Base-by-base conservation (phyloP, 2,113 vertebrate species). In the Microtus oregoni region DNA sequence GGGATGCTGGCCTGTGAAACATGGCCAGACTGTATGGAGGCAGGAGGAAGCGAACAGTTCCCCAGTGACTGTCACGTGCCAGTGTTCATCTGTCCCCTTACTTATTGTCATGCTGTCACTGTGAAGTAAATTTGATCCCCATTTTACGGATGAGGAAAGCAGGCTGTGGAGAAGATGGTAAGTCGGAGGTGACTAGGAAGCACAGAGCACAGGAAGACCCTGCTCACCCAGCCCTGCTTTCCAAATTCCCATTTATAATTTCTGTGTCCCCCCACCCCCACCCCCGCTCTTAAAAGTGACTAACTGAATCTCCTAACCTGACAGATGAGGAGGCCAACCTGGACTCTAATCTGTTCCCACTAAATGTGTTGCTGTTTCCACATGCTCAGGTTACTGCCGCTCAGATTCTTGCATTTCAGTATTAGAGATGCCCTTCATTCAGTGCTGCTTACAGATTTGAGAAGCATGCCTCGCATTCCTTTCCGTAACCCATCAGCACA, bases 381-480 rank as follows among this genome's bases (percentile, higher is more conserved):
- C 75, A 86, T 95, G 93, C 82, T 86, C 63, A 1, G 11, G 76
- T 93, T 86, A 30, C 93, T 30, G 61, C 3, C 15, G 70, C 50
- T 86, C 85, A 12, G 91, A 65, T 61, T 86, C 89, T 86, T 35
- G 47, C 55, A 52, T 96, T 89, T 92, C 89, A 88, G 41, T 81
- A 75, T 95, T 90, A 91, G 97, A 35, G n/a, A 92, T 2, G 79
- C 92, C 72, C 89, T 75, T 95, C 92, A 67, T 75, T 92, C 94
- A 61, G 63, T 35, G 79, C 91, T 94, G n/a, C 95, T 92, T 94
- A 65, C 78, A 86, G 76, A 98, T 97, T 94, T 75, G 97, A 97
- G 95, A 94, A 95, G 95, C 96, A 96, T 94, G 61, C 41, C 96
- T 95, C 67, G 91, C 89, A 96, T 97, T 97, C 97, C 95, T 97